phyloP scores from a whole-genome alignment of 2,797 vertebrate species.

The Sus cebifrons region DNA sequence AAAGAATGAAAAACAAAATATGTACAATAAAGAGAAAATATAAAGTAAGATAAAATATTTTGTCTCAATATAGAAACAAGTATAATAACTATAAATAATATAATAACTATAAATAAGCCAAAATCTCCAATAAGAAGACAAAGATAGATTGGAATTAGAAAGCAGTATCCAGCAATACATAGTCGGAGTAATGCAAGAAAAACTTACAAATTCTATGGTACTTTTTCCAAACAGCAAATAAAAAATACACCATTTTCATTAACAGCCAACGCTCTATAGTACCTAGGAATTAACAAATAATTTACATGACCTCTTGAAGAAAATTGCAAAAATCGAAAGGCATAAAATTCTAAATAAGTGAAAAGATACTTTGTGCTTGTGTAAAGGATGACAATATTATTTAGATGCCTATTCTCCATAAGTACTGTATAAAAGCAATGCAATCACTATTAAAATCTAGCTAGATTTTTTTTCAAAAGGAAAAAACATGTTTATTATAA shows the following conservation, averaged over 20 bases:
- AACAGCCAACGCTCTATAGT: not conserved
- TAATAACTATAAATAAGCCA: too few species aligned
- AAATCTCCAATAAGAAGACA: not conserved
- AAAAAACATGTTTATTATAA: not conserved
- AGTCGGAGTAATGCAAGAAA: constrained; percentile 43
- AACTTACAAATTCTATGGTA: not conserved
- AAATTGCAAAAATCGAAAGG: not conserved
- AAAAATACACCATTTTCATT: not conserved
- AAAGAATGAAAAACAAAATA: not conserved
- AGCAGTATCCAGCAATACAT: not conserved
- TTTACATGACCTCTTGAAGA: not conserved
- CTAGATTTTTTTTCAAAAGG: not conserved
- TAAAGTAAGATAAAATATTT: not conserved
- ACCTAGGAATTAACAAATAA: not conserved
- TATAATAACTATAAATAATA: not conserved
- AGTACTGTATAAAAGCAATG: not conserved
- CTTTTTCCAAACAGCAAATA: not conserved
- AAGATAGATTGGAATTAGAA: not conserved
- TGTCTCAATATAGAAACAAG: not conserved
- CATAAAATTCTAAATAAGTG: not conserved
- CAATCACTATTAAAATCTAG: not conserved
- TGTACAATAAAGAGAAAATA: not conserved
- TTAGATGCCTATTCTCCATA: not conserved
- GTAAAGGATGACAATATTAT: not conserved
- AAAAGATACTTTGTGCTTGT: not conserved